Evolutionary conservation across 2,888 invertebrate genomes (phyloP), one percentile per base, ranked within the genome.

Genomic region (Exocentrus adspersus): DNA sequence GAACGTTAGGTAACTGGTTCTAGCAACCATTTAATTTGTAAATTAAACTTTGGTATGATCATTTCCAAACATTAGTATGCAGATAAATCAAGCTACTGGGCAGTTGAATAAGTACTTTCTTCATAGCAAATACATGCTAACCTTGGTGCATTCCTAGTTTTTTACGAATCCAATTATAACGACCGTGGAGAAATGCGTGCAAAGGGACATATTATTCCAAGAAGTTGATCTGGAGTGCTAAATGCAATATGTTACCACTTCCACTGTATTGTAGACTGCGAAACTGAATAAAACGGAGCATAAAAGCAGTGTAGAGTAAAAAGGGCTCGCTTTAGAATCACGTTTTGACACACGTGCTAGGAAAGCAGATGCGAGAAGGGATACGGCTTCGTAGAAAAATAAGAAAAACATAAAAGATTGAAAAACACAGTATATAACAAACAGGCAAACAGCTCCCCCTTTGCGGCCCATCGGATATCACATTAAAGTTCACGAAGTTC

Each of bases 301-400:
- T 61, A 67, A 67, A 62, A 65, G 53, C 43, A 54, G 45, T 57
- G 57, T 32, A 45, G 57, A 57, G 46, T 46, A 46, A 46, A n/a
- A 45, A 46, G 57, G 57, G 32, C 57, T 46, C 57, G 57, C 45
- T 64, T 61, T 60, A 60, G 63, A 62, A 68, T 68, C 72, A 70
- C 72, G 70, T 74, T 67, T 66, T 61, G 54, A 64, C 71, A 66
- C 72, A 71, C 73, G 71, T 69, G 72, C 71, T 64, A 52, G 59
- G 70, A 72, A 67, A 73, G 72, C 77, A 73, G 72, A 71, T 73
- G 70, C 70, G 69, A 69, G 69, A 68, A 61, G 62, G 68, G 67
- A 64, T 64, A 66, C 46, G 61, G 61, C 65, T 53, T 62, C 65
- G 61, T 63, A 67, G 65, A 74, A 72, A 72, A 72, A 74, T 72